These are phyloP conservation scores for Acleris laterana DNA, from an alignment of 2,888 invertebrate species.

Conservation along the genomic window DNA sequence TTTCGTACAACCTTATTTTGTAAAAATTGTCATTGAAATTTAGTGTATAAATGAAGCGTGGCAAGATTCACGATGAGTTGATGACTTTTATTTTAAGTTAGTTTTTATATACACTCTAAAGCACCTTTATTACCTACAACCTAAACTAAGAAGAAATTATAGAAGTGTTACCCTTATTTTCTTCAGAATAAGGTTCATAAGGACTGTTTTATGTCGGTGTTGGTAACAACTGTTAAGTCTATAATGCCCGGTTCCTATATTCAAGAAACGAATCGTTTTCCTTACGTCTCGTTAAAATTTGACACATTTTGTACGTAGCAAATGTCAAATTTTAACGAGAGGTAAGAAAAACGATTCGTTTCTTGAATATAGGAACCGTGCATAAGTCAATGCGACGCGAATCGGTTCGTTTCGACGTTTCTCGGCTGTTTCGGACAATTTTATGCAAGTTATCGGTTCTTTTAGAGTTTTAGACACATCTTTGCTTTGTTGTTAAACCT, in stretches of 20 bases:
- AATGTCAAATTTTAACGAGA: no score
- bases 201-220: constrained; percentile 1
- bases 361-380: no score
- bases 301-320: no score
- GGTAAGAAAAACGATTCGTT: no score
- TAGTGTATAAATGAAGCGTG: constrained; percentile 4
- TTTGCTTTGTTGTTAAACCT: neutral
- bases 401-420: constrained; percentile 55
- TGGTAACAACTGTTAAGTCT: constrained; percentile 44
- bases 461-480: constrained; percentile 5
- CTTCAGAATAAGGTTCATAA: neutral
- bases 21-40: constrained; percentile 3
- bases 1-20: neutral
- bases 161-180: neutral
- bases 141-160: neutral
- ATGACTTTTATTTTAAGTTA: neutral
- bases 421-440: constrained; percentile 48
- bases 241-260: no score
- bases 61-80: neutral
- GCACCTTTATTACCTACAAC: constrained; percentile 17
- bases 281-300: no score
- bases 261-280: no score
- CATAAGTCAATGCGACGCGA: constrained; percentile 44
- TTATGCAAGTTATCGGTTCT: constrained; percentile 47
- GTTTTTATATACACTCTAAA: constrained; percentile 41